Base-by-base conservation (phyloP, 2,888 invertebrate genomes). In the Tetropium fuscum region DNA sequence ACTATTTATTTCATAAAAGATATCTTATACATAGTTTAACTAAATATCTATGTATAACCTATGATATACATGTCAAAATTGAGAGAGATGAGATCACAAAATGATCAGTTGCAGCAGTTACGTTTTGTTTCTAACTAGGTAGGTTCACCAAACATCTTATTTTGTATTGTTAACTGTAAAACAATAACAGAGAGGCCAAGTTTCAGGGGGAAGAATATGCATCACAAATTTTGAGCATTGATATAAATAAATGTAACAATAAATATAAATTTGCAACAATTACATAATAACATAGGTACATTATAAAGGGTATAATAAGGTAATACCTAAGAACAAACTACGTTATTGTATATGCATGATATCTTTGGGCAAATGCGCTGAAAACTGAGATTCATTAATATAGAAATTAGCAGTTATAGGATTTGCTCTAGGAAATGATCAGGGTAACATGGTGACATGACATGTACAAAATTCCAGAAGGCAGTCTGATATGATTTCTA, bases 401-500 rank as follows among this genome's bases (percentile, higher is more conserved):
- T 53, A 11, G 2, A 32, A n/a, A n/a, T n/a, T n/a, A n/a, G n/a
- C 2, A 36, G n/a, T n/a, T 36, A 25, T 38, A 36, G n/a, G n/a
- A 48, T 36, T 48, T 48, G 48, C 48, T 48, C 48, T 48, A n/a
- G n/a, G n/a, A n/a, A n/a, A n/a, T n/a, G n/a, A n/a, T n/a, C n/a
- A n/a, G n/a, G n/a, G n/a, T n/a, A n/a, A n/a, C n/a, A n/a, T n/a
- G 36, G 13, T 20, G 19, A 25, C 13, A 40, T 49, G 49, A 40
- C 32, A 32, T 47, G 56, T 44, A 51, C 27, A 47, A 41, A 57
- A 49, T 49, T 62, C 27, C 53, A 67, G 71, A 71, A 74, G 74
- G 73, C 74, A 75, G 73, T 74, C 66, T 72, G 75, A 76, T 75
- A 76, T 75, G 74, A 68, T 75, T 72, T 63, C 72, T 72, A 72